Evolutionary conservation across 1,140 invertebrate genomes (phyloP).

Genomic region (Elymnias hypermnestra): DNA sequence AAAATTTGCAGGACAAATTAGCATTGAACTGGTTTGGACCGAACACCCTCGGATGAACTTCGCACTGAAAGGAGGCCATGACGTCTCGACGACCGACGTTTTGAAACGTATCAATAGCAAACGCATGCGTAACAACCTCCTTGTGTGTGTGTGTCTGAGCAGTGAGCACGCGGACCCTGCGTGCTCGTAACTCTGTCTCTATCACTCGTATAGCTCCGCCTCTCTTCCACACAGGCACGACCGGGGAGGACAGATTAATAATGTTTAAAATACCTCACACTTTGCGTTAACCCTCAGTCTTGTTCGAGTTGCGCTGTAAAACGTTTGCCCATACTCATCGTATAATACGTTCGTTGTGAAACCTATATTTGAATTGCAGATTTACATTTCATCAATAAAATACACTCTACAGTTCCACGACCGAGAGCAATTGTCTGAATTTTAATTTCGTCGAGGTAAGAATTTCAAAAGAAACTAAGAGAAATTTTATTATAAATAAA

Average conservation of each 20-base stretch:
- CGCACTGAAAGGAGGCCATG: slow-evolving; percentile 58
- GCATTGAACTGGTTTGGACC: not conserved
- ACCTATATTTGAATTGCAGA: slow-evolving; percentile 47
- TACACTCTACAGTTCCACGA: slow-evolving; percentile 12
- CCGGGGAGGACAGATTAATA: slow-evolving; percentile 57
- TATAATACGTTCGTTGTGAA: slow-evolving; percentile 45
- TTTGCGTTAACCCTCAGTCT: slow-evolving; percentile 56
- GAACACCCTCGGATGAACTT: slow-evolving; percentile 40
- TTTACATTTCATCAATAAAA: slow-evolving; percentile 19
- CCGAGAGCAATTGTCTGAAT: slow-evolving; percentile 25
- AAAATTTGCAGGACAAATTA: slow-evolving; percentile 5
- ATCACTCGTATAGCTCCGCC: slow-evolving; percentile 37
- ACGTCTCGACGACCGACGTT: slow-evolving; percentile 57
- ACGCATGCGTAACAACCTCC: slow-evolving; percentile 57
- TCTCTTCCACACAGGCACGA: slow-evolving; percentile 25
- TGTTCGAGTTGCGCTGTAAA: slow-evolving; percentile 47
- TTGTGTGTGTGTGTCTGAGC: slow-evolving; percentile 53
- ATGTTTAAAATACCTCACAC: slow-evolving; percentile 67
- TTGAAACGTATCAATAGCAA: slow-evolving; percentile 52
- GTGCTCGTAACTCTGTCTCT: slow-evolving; percentile 47
- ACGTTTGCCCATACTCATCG: slow-evolving; percentile 33
- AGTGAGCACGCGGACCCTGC: slow-evolving; percentile 54
- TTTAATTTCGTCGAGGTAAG: slow-evolving; percentile 27
- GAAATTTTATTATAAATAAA: no score
- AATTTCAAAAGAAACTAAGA: slow-evolving; percentile 11